phyloP scores from a whole-genome alignment of 2,113 vertebrate species.

The Rissa tridactyla region DNA sequence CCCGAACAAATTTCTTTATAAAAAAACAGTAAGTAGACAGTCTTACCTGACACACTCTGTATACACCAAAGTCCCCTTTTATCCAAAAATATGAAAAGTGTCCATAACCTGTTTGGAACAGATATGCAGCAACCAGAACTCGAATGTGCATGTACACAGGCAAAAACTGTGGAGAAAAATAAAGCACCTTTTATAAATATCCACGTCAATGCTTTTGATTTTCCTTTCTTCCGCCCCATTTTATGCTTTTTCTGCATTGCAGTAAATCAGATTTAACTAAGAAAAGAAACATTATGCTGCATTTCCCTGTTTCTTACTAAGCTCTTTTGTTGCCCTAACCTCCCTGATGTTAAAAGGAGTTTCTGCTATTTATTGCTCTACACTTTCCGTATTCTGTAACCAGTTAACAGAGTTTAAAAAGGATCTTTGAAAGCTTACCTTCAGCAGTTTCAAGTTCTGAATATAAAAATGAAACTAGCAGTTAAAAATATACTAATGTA shows the following conservation, averaged over 20 bases:
- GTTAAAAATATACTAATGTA: background rate
- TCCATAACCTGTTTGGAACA: constrained; percentile 97
- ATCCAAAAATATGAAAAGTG: constrained; percentile 99
- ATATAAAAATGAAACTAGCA: background rate
- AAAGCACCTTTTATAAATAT: background rate
- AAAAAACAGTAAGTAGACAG: background rate
- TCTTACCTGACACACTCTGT: constrained; percentile 95
- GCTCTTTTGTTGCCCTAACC: background rate
- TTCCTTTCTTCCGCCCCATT: background rate
- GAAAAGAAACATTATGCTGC: background rate
- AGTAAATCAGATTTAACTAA: background rate
- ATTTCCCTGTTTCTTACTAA: background rate
- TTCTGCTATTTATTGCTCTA: background rate
- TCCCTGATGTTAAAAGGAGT: background rate
- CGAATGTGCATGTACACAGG: constrained; percentile 98
- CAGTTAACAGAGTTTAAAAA: background rate
- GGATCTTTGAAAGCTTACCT: background rate
- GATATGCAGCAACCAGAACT: constrained; percentile 94
- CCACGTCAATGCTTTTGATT: background rate
- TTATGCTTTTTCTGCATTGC: background rate
- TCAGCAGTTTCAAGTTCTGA: background rate
- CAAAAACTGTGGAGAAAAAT: constrained; percentile 84
- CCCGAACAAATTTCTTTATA: background rate
- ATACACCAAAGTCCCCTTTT: constrained; percentile 95
- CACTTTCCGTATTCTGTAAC: background rate